Evolutionary conservation across 92 coral and sea anemone genomes (phyloP).

Genomic region (Porites rus): DNA sequence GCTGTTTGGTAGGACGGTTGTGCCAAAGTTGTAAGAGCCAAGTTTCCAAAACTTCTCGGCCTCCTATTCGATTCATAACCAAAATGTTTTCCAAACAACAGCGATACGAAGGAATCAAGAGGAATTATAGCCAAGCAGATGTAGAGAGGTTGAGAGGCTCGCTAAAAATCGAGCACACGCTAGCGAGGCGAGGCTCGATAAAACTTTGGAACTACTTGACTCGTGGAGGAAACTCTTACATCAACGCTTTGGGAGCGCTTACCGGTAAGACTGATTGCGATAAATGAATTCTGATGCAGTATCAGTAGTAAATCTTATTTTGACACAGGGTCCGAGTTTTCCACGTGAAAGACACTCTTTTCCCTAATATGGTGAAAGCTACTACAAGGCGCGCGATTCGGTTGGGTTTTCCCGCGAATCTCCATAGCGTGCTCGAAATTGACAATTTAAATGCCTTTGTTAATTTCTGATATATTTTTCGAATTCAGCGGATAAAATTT

Average conservation of each 20-base stretch:
- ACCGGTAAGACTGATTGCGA: constrained; percentile 73
- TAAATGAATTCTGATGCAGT: too few species aligned
- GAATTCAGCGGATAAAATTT: background rate
- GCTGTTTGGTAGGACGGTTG: background rate
- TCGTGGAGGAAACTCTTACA: constrained; percentile 81
- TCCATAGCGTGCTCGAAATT: background rate
- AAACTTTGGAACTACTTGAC: constrained; percentile 87
- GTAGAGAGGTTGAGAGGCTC: constrained; percentile 90
- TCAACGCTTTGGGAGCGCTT: constrained; percentile 92
- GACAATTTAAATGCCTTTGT: background rate
- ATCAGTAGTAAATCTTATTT: background rate
- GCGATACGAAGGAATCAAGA: constrained; percentile 88
- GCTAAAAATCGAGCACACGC: constrained; percentile 85
- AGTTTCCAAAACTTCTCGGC: background rate
- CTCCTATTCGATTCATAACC: background rate
- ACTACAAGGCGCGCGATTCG: constrained; percentile 44
- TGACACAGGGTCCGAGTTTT: constrained; percentile 17
- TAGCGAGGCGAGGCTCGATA: constrained; percentile 90
- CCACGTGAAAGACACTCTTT: constrained; percentile 51
- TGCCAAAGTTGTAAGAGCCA: background rate
- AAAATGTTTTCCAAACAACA: constrained; percentile 68
- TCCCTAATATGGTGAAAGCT: constrained; percentile 48
- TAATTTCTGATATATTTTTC: background rate
- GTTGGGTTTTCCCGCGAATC: background rate
- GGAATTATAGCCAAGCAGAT: constrained; percentile 79